Evolutionary conservation across 2,888 invertebrate genomes (phyloP).

Genomic region (Temnothorax unifasciatus): DNA sequence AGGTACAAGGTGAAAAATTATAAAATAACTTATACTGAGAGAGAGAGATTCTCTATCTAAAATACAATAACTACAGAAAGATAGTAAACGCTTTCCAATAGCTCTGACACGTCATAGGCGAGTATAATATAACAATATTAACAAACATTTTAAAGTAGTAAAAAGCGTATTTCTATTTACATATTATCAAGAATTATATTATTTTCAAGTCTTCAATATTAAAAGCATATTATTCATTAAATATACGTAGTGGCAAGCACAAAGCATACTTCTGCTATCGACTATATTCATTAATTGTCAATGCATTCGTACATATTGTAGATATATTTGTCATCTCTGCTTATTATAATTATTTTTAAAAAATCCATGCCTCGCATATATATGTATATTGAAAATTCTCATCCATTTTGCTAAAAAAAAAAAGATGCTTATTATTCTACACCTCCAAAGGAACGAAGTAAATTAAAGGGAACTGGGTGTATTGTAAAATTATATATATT

Average conservation of each 20-base stretch:
- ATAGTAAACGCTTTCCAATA: conserved; percentile 25
- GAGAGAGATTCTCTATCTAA: background rate
- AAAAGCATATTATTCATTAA: conserved; percentile 40
- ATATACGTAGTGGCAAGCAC: conserved; percentile 18
- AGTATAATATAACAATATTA: conserved; percentile 24
- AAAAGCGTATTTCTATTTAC: conserved; percentile 38
- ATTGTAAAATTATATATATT: conserved; percentile 51
- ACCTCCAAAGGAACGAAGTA: conserved; percentile 15
- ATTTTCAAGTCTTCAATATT: conserved; percentile 29
- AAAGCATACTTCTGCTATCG: conserved; percentile 31
- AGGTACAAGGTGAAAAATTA: background rate
- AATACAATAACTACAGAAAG: background rate
- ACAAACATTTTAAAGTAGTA: background rate
- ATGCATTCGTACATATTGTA: conserved; percentile 19
- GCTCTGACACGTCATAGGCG: conserved; percentile 11
- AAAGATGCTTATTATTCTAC: conserved; percentile 27
- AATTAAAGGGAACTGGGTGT: conserved; percentile 20
- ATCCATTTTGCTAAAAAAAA: conserved; percentile 7
- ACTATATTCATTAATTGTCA: conserved; percentile 35
- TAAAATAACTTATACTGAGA: background rate
- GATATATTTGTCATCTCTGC: conserved; percentile 17
- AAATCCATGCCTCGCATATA: background rate
- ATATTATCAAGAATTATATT: conserved; percentile 29
- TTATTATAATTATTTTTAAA: conserved; percentile 36
- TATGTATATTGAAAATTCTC: conserved; percentile 2